phyloP scores from a whole-genome alignment of 2,113 vertebrate genomes.

The Sander vitreus region DNA sequence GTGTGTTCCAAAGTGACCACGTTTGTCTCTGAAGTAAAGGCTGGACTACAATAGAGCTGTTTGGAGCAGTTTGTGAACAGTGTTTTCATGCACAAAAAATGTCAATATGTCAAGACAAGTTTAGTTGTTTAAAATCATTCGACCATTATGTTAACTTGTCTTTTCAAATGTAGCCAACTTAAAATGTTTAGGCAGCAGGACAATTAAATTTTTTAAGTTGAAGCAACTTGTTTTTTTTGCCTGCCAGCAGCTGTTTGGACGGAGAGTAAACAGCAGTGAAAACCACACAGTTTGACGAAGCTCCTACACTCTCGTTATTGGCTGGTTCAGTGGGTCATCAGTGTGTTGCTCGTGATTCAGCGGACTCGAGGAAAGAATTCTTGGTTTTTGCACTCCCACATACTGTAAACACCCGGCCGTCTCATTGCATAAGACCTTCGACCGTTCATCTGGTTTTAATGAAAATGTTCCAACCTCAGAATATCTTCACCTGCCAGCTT shows the following conservation, averaged over 20 bases:
- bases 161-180: no score
- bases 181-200: no score
- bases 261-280: slow-evolving; percentile 24
- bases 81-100: no score
- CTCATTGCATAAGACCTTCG: slow-evolving; percentile 40
- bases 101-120: no score
- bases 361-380: slow-evolving; percentile 13
- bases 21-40: no score
- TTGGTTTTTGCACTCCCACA: slow-evolving; percentile 19
- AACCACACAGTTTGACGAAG: slow-evolving; percentile 35
- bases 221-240: background rate
- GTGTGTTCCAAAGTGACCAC: no score
- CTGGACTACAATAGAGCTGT: no score
- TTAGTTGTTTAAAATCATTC: no score
- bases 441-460: slow-evolving; percentile 57
- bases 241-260: slow-evolving; percentile 37
- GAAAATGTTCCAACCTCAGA: slow-evolving; percentile 56
- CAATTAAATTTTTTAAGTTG: no score
- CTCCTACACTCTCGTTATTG: slow-evolving; percentile 31
- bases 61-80: no score
- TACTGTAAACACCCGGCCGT: slow-evolving; percentile 30
- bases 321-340: slow-evolving; percentile 45
- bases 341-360: background rate
- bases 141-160: no score
- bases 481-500: slow-evolving; percentile 60